Evolutionary conservation across 2,113 vertebrate species (phyloP).

Genomic region (Oceanodroma tethys): DNA sequence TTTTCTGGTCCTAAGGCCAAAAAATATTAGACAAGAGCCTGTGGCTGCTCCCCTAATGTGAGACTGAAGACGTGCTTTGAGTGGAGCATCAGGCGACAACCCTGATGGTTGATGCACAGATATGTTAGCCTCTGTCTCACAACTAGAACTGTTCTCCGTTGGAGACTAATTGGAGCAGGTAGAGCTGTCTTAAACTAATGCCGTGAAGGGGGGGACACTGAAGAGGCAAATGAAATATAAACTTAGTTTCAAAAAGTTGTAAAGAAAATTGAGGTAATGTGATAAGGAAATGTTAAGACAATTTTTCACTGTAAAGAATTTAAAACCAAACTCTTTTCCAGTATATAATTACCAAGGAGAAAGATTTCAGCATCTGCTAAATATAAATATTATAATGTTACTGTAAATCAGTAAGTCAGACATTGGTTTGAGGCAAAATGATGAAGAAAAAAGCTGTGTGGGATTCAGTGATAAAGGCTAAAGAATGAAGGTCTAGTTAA

Average conservation of each 20-base stretch:
- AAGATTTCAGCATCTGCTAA: not conserved
- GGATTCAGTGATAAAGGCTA: not conserved
- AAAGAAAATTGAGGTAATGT: not conserved
- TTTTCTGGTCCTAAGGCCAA: not conserved
- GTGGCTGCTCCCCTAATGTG: not conserved
- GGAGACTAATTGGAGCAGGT: not conserved
- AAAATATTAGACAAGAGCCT: not conserved
- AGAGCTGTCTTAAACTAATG: not conserved
- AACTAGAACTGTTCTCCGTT: not conserved
- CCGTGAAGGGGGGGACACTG: fast-evolving
- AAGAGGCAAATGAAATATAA: not conserved
- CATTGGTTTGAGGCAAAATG: not conserved
- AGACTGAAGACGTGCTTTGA: not conserved
- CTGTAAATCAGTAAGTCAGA: not conserved
- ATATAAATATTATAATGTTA: not conserved
- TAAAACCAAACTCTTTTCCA: not conserved
- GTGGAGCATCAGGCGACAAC: not conserved
- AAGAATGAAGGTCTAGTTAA: not conserved
- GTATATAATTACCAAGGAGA: not conserved
- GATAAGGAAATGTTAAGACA: not conserved
- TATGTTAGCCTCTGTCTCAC: not conserved
- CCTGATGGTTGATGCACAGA: not conserved
- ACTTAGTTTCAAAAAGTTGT: not conserved
- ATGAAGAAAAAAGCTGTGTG: not conserved
- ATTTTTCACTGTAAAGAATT: not conserved